A percentile compares a stretch with the other conserved stretches of the same genome.
Conservation (phyloP, 2,113 vertebrate genomes). For the Heterotis niloticus region DNA sequence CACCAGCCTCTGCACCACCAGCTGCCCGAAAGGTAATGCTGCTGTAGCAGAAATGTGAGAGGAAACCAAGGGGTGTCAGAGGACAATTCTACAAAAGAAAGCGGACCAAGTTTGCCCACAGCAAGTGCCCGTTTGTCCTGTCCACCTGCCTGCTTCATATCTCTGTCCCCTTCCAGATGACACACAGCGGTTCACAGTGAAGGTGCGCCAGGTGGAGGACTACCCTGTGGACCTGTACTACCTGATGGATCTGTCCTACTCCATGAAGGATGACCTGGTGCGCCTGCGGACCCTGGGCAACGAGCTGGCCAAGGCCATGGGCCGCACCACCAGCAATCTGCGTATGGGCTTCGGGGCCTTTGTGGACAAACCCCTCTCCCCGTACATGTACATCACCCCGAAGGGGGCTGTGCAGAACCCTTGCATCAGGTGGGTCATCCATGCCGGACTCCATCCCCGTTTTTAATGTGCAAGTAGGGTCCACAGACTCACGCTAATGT, state of each 20-base stretch:
- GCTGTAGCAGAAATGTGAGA: too few relatives aligned
- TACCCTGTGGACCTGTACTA: slow-evolving; percentile 98
- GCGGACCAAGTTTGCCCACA: too few relatives aligned
- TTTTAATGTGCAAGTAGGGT: too few relatives aligned
- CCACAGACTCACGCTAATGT: too few relatives aligned
- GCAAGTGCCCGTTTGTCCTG: too few relatives aligned
- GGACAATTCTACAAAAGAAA: too few relatives aligned
- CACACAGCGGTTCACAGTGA: slow-evolving; percentile 77
- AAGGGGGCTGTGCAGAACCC: slow-evolving; percentile 80
- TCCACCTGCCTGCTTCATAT: not conserved
- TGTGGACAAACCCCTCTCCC: slow-evolving; percentile 92
- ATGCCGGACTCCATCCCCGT: not conserved
- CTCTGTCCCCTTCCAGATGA: slow-evolving; percentile 68
- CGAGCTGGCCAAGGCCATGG: slow-evolving; percentile 80
- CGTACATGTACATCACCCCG: slow-evolving; percentile 92
- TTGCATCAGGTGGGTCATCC: slow-evolving; percentile 78
- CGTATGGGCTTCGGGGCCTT: slow-evolving; percentile 94
- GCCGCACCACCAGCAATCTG: slow-evolving; percentile 88
- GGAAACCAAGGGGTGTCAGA: too few relatives aligned
- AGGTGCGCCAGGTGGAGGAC: slow-evolving; percentile 93
- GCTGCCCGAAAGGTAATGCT: too few relatives aligned
- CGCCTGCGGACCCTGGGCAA: slow-evolving; percentile 82
- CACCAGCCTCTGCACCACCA: too few relatives aligned
- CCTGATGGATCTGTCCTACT: slow-evolving; percentile 95
- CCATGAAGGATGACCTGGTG: slow-evolving; percentile 88